Conservation (phyloP, 30 jellyfish, hydroid and myxozoan species). For the Cassiopea xamachana region DNA sequence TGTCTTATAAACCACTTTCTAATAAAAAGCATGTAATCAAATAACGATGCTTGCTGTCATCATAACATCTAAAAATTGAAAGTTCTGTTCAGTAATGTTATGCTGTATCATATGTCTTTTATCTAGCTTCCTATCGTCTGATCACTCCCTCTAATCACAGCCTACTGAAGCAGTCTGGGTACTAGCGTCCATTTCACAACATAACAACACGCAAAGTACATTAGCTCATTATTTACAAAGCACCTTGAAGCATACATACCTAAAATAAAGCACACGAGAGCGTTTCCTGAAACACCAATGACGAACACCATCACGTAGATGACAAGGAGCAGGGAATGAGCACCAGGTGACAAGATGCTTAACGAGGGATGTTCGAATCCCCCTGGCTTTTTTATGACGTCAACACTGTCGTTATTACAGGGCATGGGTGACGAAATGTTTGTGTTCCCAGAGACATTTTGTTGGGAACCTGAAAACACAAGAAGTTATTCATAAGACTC, state of each 20-base stretch:
- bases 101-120: too few relatives aligned
- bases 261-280: conserved; percentile 58
- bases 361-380: conserved; percentile 68
- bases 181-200: too few relatives aligned
- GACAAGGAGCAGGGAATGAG: conserved; percentile 44
- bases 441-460: background rate
- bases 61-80: too few relatives aligned
- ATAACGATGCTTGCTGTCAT: too few relatives aligned
- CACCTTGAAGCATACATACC: conserved; percentile 30
- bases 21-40: too few relatives aligned
- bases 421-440: background rate
- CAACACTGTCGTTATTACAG: background rate
- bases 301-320: conserved; percentile 60
- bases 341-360: conserved; percentile 57
- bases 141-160: too few relatives aligned
- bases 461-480: background rate
- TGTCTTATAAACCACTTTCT: too few relatives aligned
- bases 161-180: too few relatives aligned
- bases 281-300: conserved; percentile 64
- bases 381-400: conserved; percentile 27
- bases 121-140: too few relatives aligned
- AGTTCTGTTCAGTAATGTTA: too few relatives aligned
- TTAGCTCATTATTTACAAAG: too few relatives aligned
- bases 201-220: too few relatives aligned
- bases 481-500: background rate